phyloP scores from a whole-genome alignment of 2,113 vertebrate species.

The Tympanuchus pallidicinctus region DNA sequence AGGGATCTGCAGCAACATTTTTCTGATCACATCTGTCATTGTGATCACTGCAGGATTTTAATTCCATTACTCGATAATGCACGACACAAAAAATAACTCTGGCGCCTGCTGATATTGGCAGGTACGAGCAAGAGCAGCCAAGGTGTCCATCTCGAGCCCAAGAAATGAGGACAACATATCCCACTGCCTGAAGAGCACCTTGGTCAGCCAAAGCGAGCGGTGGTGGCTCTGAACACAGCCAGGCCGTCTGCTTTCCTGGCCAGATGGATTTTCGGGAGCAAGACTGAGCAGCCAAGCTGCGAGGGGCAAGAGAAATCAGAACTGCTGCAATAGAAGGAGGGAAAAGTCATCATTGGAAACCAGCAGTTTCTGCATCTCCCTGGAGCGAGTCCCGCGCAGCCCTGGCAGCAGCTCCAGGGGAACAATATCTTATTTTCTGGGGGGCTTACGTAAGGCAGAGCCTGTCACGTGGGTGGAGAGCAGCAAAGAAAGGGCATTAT shows the following conservation, averaged over 20 bases:
- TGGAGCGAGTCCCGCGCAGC: background rate
- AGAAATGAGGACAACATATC: background rate
- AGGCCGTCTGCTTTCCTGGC: background rate
- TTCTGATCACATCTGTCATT: background rate
- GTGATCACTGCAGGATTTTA: conserved; percentile 28
- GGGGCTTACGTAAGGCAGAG: conserved; percentile 62
- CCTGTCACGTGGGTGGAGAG: conserved; percentile 70
- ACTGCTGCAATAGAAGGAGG: background rate
- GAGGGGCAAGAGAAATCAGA: background rate
- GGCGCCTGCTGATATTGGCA: background rate
- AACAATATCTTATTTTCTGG: conserved; percentile 74
- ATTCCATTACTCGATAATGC: background rate
- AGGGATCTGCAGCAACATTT: background rate
- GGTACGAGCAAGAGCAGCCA: background rate
- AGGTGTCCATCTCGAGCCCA: background rate
- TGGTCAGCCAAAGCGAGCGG: background rate
- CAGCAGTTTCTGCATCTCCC: background rate
- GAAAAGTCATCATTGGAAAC: background rate
- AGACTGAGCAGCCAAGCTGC: background rate
- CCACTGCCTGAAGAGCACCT: background rate
- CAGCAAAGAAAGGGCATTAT: conserved; percentile 72
- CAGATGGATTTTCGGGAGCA: background rate
- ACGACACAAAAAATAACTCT: background rate
- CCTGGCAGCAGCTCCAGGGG: background rate
- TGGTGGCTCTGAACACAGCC: background rate